phyloP scores from a whole-genome alignment of 2,797 vertebrate genomes.

The Choloepus didactylus region DNA sequence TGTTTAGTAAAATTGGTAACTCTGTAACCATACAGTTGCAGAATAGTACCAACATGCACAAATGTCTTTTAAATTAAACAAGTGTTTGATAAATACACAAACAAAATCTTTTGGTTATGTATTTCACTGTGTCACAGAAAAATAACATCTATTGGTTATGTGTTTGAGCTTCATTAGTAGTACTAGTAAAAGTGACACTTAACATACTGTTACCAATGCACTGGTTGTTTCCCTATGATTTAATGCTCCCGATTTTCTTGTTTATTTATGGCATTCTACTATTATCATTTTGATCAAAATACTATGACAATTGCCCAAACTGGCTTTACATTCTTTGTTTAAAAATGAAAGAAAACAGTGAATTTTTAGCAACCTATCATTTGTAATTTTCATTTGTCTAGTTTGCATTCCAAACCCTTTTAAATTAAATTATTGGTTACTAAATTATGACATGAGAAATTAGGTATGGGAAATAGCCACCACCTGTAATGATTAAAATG shows the following conservation, averaged over 20 bases:
- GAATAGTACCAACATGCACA: neutral
- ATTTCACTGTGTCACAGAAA: neutral
- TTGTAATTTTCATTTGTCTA: slow-evolving; percentile 23
- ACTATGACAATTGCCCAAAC: neutral
- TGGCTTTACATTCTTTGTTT: slow-evolving; percentile 9
- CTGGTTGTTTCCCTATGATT: neutral
- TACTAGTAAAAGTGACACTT: neutral
- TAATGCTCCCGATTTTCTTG: neutral
- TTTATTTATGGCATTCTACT: neutral
- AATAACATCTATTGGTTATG: neutral
- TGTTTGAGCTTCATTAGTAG: neutral
- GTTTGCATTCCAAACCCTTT: slow-evolving; percentile 24
- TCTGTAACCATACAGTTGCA: neutral
- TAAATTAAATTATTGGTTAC: slow-evolving; percentile 19
- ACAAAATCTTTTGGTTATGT: neutral
- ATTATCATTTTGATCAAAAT: slow-evolving; percentile 20
- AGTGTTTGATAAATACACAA: neutral
- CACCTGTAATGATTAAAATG: neutral
- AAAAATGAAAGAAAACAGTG: neutral
- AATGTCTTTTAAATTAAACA: neutral
- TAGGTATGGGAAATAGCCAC: slow-evolving; percentile 56
- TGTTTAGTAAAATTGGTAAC: neutral
- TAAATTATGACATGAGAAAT: slow-evolving; percentile 65
- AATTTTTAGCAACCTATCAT: neutral
- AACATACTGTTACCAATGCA: neutral